Conservation (phyloP, 1,140 invertebrate genomes). For the Scaptomyza hsui region DNA sequence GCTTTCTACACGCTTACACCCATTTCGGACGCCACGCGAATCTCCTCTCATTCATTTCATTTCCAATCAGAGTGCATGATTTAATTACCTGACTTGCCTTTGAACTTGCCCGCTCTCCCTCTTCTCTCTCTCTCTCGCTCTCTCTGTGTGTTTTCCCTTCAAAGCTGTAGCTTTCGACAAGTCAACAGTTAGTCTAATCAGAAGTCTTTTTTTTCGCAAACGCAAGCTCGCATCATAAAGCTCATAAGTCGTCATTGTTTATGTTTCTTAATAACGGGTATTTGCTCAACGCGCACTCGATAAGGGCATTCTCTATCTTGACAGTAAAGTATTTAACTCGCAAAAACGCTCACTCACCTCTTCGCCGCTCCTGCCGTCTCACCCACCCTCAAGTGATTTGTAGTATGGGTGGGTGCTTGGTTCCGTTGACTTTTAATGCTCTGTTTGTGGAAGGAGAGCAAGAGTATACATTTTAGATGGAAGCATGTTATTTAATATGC, state of each 20-base stretch:
- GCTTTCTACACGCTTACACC: conserved; percentile 46
- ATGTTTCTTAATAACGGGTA: conserved; percentile 68
- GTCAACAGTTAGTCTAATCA: conserved; percentile 31
- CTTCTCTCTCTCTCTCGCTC: background rate
- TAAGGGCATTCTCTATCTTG: conserved; percentile 65
- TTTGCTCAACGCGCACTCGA: conserved; percentile 47
- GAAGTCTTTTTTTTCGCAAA: conserved; percentile 8
- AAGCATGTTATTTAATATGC: too few relatives aligned
- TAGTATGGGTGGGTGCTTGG: background rate
- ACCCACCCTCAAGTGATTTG: background rate
- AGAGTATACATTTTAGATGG: background rate
- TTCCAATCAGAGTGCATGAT: conserved; percentile 28
- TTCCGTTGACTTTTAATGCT: background rate
- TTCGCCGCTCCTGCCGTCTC: background rate
- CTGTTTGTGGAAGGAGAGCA: background rate
- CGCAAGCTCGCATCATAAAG: conserved; percentile 44
- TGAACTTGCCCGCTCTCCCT: conserved; percentile 8
- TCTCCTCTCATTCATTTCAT: background rate
- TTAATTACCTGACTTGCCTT: conserved; percentile 36
- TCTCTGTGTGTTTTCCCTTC: background rate
- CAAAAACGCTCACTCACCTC: background rate
- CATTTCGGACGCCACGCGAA: conserved; percentile 10
- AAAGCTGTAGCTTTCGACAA: conserved; percentile 7
- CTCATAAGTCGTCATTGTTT: conserved; percentile 59
- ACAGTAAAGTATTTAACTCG: conserved; percentile 42